Percentiles rank a stretch among this genome's conserved stretches.
Evolutionary conservation across 2,888 invertebrate species (phyloP).

Genomic region (Apodemia hepburni): DNA sequence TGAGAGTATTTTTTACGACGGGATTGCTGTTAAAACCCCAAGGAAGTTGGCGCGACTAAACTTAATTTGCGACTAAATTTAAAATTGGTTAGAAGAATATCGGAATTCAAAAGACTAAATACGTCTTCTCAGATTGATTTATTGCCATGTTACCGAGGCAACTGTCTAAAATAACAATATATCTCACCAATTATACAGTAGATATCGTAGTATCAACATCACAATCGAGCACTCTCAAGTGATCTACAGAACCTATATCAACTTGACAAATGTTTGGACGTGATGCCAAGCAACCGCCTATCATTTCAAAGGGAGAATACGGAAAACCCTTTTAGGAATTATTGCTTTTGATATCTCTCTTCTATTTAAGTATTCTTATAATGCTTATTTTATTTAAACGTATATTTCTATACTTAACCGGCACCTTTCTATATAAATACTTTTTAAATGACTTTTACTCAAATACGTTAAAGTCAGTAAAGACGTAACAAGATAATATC

Average conservation of each 20-base stretch:
- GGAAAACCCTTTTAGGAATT: background rate
- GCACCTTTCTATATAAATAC: too few relatives aligned
- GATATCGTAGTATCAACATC: background rate
- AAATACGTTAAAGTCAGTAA: too few relatives aligned
- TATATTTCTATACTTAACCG: too few relatives aligned
- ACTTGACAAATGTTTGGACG: constrained; percentile 6
- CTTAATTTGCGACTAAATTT: too few relatives aligned
- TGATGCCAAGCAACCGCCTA: constrained; percentile 1
- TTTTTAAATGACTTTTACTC: too few relatives aligned
- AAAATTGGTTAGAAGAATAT: too few relatives aligned
- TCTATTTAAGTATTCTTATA: background rate
- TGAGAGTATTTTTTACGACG: too few relatives aligned
- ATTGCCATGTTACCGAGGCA: background rate
- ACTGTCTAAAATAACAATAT: background rate
- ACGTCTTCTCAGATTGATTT: background rate
- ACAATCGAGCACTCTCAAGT: background rate
- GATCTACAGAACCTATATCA: constrained; percentile 11
- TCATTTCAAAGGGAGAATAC: background rate
- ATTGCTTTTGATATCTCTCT: background rate
- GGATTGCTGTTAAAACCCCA: too few relatives aligned
- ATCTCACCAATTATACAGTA: background rate
- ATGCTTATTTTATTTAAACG: too few relatives aligned
- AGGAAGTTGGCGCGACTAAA: too few relatives aligned
- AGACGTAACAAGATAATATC: too few relatives aligned
- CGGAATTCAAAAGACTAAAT: background rate